phyloP scores from a whole-genome alignment of 2,113 vertebrate species.

The Phrynosoma platyrhinos region DNA sequence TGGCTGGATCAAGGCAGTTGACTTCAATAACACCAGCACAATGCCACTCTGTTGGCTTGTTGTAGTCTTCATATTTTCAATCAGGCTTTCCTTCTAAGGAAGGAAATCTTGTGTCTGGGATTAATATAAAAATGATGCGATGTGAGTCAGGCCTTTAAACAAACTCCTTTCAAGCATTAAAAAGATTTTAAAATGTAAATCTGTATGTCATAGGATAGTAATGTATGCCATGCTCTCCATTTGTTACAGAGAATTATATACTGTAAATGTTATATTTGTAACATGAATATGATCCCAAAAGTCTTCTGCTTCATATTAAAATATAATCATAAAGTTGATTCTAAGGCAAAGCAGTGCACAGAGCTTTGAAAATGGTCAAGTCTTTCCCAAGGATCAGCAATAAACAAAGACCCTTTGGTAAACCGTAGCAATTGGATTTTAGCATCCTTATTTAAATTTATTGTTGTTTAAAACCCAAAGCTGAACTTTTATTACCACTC shows the following conservation, averaged over 20 bases:
- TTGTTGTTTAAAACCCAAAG: conserved; percentile 43
- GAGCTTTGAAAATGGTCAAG: conserved; percentile 45
- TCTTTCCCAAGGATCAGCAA: conserved; percentile 31
- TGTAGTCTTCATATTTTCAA: conserved; percentile 8
- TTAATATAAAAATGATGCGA: conserved; percentile 64
- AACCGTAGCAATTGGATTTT: conserved; percentile 47
- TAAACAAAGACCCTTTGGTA: conserved; percentile 52
- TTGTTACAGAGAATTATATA: conserved; percentile 74
- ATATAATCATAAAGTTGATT: conserved; percentile 67
- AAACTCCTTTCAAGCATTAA: conserved; percentile 69
- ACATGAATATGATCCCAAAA: conserved; percentile 70
- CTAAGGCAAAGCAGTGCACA: conserved; percentile 39
- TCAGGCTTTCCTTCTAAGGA: conserved; percentile 14
- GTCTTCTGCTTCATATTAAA: conserved; percentile 71
- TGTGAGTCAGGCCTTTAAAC: conserved; percentile 73
- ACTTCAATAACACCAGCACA: neutral
- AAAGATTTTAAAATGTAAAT: conserved; percentile 65
- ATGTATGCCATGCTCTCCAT: conserved; percentile 69
- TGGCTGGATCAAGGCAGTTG: neutral
- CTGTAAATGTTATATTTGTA: conserved; percentile 63
- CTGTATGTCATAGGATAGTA: conserved; percentile 68
- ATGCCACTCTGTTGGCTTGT: neutral
- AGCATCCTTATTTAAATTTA: conserved; percentile 26
- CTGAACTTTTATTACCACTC: conserved; percentile 57
- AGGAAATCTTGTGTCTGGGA: conserved; percentile 64